Base-by-base conservation (phyloP, 2,888 invertebrate genomes). In the Apotomis capreana region DNA sequence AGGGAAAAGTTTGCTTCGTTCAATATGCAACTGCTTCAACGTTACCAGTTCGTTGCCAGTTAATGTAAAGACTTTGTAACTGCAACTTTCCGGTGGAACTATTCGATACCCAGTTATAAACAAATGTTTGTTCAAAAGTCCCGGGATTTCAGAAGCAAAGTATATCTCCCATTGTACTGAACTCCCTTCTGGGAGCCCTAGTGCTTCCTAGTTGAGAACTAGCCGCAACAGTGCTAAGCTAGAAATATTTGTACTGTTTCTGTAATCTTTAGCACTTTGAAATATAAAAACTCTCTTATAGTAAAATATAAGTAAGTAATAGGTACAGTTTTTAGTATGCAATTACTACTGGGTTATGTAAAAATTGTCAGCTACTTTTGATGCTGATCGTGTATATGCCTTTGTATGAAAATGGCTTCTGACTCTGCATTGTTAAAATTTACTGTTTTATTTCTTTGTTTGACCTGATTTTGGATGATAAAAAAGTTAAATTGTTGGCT, bases 201-300 rank as follows among this genome's bases (percentile, higher is more conserved):
- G 12, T 65, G 55, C n/a, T 62, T 57, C 61, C 68, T 61, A 55
- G 69, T 62, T 51, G 9, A n/a, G 13, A 67, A 58, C 36, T 55
- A 49, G 58, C 15, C 60, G n/a, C 13, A 37, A 51, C 58, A 58
- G 49, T 67, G 46, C 55, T 55, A 57, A 62, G 69, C 69, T 37
- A 15, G 36, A 49, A 13, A 55, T 51, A 49, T 59, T 59, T 58
- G 67, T 57, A 36, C 13, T 57, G 55, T 15, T 36, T 10, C 40
- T 13, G 10, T 65, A 37, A 51, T 44, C 57, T 51, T 62, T 15
- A 46, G 46, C 65, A 46, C 26, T 65, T 55, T 65, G 46, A 65
- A 65, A 57, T 57, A 46, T 46, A 15, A 12, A 46, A 46, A 57
- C 46, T 40, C 55, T 55, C n/a, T 26, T 26, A 46, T 37, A 40